Evolutionary conservation across 2,797 vertebrate genomes (phyloP), one percentile per base, ranked within the genome.

Genomic region (Lutjanus campechanus): DNA sequence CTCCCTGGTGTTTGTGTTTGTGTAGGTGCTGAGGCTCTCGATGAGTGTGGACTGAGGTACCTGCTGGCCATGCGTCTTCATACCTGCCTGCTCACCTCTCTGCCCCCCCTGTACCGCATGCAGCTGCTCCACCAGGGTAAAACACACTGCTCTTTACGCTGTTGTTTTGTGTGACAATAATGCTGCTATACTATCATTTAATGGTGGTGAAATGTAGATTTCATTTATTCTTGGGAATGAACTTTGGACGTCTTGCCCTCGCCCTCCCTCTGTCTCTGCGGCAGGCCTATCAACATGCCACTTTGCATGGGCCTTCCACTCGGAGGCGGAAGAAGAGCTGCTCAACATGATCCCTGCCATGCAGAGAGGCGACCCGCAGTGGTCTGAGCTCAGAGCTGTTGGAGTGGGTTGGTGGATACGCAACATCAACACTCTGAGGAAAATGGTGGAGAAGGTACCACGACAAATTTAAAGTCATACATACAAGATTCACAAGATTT

Each of bases 281-380:
- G 13, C 81, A 99, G 98, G 98, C 53, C 93, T 99, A 9, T 99
- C 98, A 29, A 99, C 98, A 0, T 99, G 98, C 89, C 98, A 99
- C 93, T 99, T 99, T 93, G 98, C 98, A 1, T 99, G 98, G 98
- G 98, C 98, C 69, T 99, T 99, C 92, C 98, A 99, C 91, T 99
- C 98, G 0, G 98, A 99, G 89, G 98, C 98, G 0, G 98, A 99
- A 77, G 98, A 99, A 81, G 98, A 99, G 92, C 80, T 98, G 91
- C 96, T 99, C 86, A 99, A 98, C 93, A 98, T 97, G 97, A 98
- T 99, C 90, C 98, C 98, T 4, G 97, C 98, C 64, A 99, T 99
- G 96, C 98, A 99, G 91, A 96, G 96, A 91, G 97, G 98, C n/a
- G 97, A 99, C 90, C 98, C 96, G 0, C 98, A 98, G 90, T 99